Evolutionary conservation across 2,797 vertebrate species (phyloP), one percentile per base, ranked within the genome.

Genomic region (Sebastes elongatus): DNA sequence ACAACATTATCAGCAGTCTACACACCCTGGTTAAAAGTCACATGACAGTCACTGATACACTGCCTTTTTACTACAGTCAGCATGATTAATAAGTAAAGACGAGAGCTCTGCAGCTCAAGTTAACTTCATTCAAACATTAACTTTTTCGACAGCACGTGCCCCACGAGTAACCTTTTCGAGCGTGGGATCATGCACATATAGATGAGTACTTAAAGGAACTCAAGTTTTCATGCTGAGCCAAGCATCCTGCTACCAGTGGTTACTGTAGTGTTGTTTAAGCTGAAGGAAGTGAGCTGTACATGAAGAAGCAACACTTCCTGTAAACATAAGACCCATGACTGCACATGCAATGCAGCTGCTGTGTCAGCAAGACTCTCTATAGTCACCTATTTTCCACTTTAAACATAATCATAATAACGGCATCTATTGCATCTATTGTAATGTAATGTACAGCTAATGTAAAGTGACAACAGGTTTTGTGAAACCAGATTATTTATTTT

Each of bases 211-310:
- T 6, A n/a, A 63, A 66, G 4, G 25, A 77, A 46, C 23, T 65
- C 4, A 20, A 65, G 42, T 65, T 52, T 38, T 49, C 10, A 49
- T 2, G 16, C 33, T 53, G 25, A 76, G 53, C 18, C 4, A 23
- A 63, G 13, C 60, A 74, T 86, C 68, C 49, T 52, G 62, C 66
- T 66, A 42, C 49, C 25, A 25, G 78, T 66, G 82, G 74, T 76
- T 83, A 9, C 63, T 55, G 22, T 49, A 3, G 7, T 78, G 74
- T 67, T 84, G 46, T 74, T 76, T 18, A 56, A 65, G 46, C 68
- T 78, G 38, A 81, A 89, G 86, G 90, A 93, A 91, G 81, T 69
- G 76, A 75, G 84, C 56, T n/a, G 46, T 20, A 60, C 20, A 76
- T 42, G 56, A 86, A 84, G 53, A 76, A 18, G 32, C 67, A 28